Evolutionary conservation across 2,113 vertebrate genomes (phyloP).

Genomic region (Pelvicachromis taeniatus): DNA sequence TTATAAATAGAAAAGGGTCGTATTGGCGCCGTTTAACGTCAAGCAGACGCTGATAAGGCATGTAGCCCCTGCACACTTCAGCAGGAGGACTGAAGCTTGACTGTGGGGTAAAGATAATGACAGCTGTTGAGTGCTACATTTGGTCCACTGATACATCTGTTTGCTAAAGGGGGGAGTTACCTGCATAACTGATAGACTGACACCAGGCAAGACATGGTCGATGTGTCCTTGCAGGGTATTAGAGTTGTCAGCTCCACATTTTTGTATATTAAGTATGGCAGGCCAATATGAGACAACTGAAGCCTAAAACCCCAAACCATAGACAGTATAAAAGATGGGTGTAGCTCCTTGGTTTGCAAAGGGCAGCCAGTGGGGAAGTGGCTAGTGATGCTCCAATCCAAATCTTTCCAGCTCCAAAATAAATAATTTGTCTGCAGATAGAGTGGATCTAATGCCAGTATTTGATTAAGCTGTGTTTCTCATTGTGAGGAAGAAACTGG

Average conservation of each 20-base stretch:
- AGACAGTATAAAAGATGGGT: background rate
- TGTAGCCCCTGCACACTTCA: background rate
- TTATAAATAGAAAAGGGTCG: background rate
- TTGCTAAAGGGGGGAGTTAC: background rate
- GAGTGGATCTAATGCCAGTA: background rate
- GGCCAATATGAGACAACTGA: background rate
- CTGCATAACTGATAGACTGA: background rate
- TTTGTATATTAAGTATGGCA: background rate
- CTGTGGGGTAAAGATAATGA: background rate
- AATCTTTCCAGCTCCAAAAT: background rate
- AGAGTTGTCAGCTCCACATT: background rate
- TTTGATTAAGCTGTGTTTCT: background rate
- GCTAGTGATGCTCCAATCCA: background rate
- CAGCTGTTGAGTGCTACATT: background rate
- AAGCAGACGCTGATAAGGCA: background rate
- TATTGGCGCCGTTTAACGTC: background rate
- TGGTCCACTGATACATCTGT: background rate
- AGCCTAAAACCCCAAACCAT: background rate
- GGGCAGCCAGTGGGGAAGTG: background rate
- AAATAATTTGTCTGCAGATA: background rate
- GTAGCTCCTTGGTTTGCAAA: background rate
- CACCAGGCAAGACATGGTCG: background rate
- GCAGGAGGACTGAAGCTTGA: background rate
- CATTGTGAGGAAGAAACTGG: background rate
- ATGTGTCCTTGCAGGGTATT: background rate